phyloP scores from a whole-genome alignment of 2,888 invertebrate species.

The Pseudococcus longispinus region DNA sequence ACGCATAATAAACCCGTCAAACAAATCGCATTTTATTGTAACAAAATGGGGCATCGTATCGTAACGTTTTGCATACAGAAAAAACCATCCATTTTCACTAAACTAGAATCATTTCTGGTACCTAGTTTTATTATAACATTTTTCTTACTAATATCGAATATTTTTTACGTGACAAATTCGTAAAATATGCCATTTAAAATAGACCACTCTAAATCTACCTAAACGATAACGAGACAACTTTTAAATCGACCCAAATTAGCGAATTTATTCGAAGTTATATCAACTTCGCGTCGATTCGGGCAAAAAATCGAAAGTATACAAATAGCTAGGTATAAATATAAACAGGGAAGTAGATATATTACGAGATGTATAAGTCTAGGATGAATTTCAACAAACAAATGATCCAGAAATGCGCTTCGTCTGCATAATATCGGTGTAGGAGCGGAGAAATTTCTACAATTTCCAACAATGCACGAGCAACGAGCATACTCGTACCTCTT shows the following conservation, averaged over 20 bases:
- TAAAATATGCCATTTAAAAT: background rate
- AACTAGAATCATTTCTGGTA: conserved; percentile 10
- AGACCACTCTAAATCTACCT: background rate
- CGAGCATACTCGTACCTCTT: too few relatives aligned
- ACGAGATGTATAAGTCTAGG: background rate
- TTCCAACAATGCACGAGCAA: background rate
- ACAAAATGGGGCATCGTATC: conserved; percentile 3
- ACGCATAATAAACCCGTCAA: background rate
- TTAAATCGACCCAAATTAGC: background rate
- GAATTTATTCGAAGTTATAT: background rate
- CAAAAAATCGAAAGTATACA: background rate
- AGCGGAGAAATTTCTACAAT: background rate
- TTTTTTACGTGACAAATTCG: background rate
- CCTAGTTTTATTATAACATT: background rate
- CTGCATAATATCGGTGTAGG: background rate
- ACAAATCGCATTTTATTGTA: conserved; percentile 13
- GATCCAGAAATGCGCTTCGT: background rate
- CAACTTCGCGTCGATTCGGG: background rate
- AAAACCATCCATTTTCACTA: background rate
- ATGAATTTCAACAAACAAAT: background rate
- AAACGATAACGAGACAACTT: background rate
- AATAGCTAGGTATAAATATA: too few relatives aligned
- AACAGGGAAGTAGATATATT: background rate
- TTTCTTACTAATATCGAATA: background rate
- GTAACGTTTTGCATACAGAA: background rate